phyloP scores from a whole-genome alignment of 2,113 vertebrate genomes.

The Acinonyx jubatus region DNA sequence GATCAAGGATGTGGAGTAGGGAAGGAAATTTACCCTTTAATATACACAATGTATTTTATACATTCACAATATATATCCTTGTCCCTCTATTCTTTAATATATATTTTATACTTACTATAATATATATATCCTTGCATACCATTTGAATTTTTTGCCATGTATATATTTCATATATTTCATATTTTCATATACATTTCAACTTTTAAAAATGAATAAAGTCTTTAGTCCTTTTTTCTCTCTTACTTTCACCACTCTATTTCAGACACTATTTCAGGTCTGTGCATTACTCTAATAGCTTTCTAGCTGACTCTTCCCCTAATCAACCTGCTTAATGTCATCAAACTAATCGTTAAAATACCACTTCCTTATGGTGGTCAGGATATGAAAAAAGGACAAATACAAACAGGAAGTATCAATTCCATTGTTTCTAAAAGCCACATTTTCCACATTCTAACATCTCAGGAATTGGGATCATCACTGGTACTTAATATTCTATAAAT shows the following conservation, averaged over 20 bases:
- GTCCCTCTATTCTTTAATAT: background rate
- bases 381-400: background rate
- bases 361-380: background rate
- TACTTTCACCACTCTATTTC: background rate
- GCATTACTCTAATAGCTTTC: background rate
- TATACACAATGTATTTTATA: background rate
- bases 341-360: background rate
- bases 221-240: background rate
- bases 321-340: background rate
- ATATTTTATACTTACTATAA: background rate
- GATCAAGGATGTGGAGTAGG: background rate
- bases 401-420: background rate
- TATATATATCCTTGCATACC: background rate
- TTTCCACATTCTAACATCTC: background rate
- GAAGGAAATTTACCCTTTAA: background rate
- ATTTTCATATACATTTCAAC: too few species aligned
- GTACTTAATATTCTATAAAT: conserved; percentile 1
- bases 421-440: background rate
- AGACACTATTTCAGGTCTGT: background rate
- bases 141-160: background rate
- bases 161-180: too few species aligned
- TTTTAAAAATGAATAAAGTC: background rate
- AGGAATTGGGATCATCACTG: background rate
- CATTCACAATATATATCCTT: background rate
- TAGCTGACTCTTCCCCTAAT: background rate